phyloP scores from a whole-genome alignment of 2,113 vertebrate species.

The Hemiscyllium ocellatum region DNA sequence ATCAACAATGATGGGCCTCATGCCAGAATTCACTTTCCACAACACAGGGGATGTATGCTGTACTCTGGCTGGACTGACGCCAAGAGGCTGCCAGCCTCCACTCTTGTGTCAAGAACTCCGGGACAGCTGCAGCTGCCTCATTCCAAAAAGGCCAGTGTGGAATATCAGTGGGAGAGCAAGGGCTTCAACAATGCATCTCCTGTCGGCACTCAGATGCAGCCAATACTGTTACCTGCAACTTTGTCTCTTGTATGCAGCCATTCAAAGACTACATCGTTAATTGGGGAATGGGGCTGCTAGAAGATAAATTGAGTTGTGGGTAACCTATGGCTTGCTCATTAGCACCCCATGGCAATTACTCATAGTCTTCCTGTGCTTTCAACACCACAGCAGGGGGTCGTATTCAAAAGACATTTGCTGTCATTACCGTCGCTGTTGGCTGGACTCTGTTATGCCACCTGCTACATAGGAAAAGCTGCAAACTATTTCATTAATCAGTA shows the following conservation, averaged over 20 bases:
- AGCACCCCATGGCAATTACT: conserved; percentile 25
- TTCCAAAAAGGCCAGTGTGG: background rate
- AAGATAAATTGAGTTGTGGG: conserved; percentile 33
- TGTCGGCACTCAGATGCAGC: background rate
- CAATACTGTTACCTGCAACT: background rate
- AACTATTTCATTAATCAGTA: conserved; percentile 20
- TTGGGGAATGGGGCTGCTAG: background rate
- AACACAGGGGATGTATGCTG: background rate
- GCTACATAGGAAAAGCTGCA: background rate
- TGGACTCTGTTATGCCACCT: conserved; percentile 21
- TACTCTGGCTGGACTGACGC: background rate
- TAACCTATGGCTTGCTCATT: conserved; percentile 23
- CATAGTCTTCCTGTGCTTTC: conserved; percentile 30
- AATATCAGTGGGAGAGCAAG: background rate
- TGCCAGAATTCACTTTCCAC: background rate
- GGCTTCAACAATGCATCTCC: background rate
- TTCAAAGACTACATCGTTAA: background rate
- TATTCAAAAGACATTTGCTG: conserved; percentile 17
- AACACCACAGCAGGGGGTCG: background rate
- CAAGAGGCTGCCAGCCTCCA: background rate
- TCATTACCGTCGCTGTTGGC: conserved; percentile 6
- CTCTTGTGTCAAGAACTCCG: background rate
- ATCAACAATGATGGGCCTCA: background rate
- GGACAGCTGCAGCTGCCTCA: background rate
- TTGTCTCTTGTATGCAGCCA: background rate